A percentile compares a stretch with the other conserved stretches of the same genome.
These are phyloP conservation scores for Periphyllus acericola DNA, from an alignment of 2,888 invertebrate genomes.

Conservation along the genomic window DNA sequence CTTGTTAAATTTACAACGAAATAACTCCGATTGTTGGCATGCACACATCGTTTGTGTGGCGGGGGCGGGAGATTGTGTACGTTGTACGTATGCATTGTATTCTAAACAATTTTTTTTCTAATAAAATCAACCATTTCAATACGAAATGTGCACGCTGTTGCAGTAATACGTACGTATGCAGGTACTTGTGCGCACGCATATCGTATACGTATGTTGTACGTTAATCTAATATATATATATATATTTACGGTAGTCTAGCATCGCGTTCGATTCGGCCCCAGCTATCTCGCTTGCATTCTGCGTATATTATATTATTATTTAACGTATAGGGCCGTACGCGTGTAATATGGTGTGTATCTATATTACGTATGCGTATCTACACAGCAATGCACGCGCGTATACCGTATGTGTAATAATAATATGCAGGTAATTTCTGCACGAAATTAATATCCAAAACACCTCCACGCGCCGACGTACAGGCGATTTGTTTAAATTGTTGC, in stretches of 20 bases:
- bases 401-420: not conserved
- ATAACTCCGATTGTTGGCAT: not conserved
- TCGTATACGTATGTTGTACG: not conserved
- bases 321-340: no score
- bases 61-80: no score
- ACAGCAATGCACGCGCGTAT: not conserved
- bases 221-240: no score
- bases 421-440: not conserved
- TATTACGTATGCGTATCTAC: not conserved
- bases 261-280: no score
- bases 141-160: no score
- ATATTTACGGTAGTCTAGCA: no score
- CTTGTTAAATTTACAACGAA: not conserved
- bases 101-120: no score
- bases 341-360: not conserved
- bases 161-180: not conserved
- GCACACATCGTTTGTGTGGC: no score
- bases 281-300: no score
- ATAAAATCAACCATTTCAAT: no score
- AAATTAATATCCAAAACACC: not conserved
- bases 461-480: not conserved
- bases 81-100: no score
- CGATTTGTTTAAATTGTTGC: not conserved
- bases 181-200: not conserved
- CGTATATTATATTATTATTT: not conserved